Evolutionary conservation across 2,797 vertebrate species (phyloP).

Genomic region (Esox lucius): DNA sequence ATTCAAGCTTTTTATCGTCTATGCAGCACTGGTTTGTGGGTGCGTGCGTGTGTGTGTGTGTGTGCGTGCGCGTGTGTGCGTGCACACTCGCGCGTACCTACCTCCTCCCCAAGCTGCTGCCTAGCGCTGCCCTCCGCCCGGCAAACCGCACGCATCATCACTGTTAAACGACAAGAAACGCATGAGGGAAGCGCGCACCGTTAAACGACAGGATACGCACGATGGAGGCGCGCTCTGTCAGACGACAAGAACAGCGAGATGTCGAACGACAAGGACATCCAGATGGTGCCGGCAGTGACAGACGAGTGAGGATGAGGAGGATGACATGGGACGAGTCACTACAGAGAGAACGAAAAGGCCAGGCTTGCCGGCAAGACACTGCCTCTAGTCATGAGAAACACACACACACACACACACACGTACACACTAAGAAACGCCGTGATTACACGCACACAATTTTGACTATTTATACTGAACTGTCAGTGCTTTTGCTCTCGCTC

Average conservation of each 20-base stretch:
- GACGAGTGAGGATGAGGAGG: conserved; percentile 3
- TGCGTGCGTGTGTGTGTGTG: background rate
- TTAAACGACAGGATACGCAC: background rate
- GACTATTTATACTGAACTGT: background rate
- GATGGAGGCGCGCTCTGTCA: background rate
- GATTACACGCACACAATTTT: conserved; percentile 7
- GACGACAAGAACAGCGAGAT: background rate
- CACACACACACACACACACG: no score
- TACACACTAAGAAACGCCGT: conserved; percentile 10
- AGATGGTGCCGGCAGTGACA: background rate
- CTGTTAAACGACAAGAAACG: conserved; percentile 15
- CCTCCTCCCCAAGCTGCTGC: conserved; percentile 9
- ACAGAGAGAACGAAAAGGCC: background rate
- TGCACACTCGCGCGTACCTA: conserved; percentile 3
- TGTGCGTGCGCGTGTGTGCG: background rate
- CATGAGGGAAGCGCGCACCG: background rate
- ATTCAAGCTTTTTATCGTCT: background rate
- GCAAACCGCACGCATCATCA: conserved; percentile 13
- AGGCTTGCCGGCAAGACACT: conserved; percentile 15
- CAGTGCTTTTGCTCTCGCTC: background rate
- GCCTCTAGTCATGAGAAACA: conserved; percentile 11
- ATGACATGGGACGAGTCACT: background rate
- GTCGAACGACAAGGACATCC: background rate
- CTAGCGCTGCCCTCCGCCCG: conserved; percentile 6
- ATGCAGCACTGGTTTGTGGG: background rate